Evolutionary conservation across 2,888 invertebrate genomes (phyloP).

Genomic region (Acleris literana): DNA sequence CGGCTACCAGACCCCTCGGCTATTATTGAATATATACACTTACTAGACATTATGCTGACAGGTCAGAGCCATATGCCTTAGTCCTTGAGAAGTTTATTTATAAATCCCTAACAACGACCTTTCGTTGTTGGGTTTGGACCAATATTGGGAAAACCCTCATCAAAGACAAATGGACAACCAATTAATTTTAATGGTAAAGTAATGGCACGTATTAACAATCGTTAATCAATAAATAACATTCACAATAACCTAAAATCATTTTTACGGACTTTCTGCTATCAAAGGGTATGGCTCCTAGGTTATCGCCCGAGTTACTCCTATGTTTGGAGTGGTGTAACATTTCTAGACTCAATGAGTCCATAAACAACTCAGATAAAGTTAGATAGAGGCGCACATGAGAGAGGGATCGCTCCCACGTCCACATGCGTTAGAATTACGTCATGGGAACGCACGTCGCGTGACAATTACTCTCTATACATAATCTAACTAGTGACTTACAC

Average conservation of each 20-base stretch:
- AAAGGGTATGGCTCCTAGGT: too few species aligned
- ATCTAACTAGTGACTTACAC: neutral
- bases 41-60: conserved; percentile 36
- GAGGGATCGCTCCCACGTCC: conserved; percentile 30
- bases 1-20: conserved; percentile 26
- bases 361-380: conserved; percentile 44
- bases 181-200: too few species aligned
- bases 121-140: too few species aligned
- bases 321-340: neutral
- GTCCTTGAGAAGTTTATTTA: too few species aligned
- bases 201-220: too few species aligned
- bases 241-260: too few species aligned
- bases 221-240: too few species aligned
- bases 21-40: conserved; percentile 47
- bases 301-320: too few species aligned
- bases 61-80: neutral
- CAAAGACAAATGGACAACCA: too few species aligned
- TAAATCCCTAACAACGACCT: too few species aligned
- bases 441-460: conserved; percentile 46
- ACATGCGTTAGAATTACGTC: conserved; percentile 40
- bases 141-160: too few species aligned
- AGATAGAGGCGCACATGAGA: conserved; percentile 22
- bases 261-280: too few species aligned
- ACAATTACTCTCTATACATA: conserved; percentile 42
- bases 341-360: conserved; percentile 40